Evolutionary conservation across 2,113 vertebrate species (phyloP), one percentile per base, ranked within the genome.

Genomic region (Empidonax alnorum): DNA sequence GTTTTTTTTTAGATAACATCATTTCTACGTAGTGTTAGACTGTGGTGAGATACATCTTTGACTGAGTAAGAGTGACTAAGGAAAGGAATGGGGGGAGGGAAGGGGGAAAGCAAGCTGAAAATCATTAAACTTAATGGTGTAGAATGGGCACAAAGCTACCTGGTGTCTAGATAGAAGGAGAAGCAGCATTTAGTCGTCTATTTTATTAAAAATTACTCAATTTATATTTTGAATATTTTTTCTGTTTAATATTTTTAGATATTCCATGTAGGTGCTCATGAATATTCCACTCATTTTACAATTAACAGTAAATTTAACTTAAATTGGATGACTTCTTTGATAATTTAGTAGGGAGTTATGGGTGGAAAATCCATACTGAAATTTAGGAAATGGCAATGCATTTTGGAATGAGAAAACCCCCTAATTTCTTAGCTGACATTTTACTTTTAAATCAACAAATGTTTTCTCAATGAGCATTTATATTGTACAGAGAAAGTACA

Each of bases 371-470:
- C 39, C 37, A 69, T 35, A 84, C 30, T 93, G 19, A 93, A 72
- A 96, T 94, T 63, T 31, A 71, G 74, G 76, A 91, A 55, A 63
- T 78, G 7, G 24, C 46, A 77, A 12, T 84, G 28, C 9, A n/a
- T 25, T 93, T 77, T 84, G 35, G 27, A 77, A 33, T 92, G 25
- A 74, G 17, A 3, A 33, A 76, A 85, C 46, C 2, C 56, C 56
- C 35, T 77, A 71, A 84, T 44, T 90, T 79, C 28, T 94, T n/a
- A 81, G 72, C 94, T 94, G 94, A 92, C n/a, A 93, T 98, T 97
- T 97, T 97, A 94, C 67, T 95, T 98, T 88, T 86, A 96, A 96
- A 95, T 97, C 71, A 50, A 62, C 46, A 87, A 71, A 84, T 93
- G 6, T 87, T 94, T 97, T 96, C 31, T 84, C 71, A 94, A 77